Conservation (phyloP, 2,113 vertebrate genomes). For the Sitta europaea region DNA sequence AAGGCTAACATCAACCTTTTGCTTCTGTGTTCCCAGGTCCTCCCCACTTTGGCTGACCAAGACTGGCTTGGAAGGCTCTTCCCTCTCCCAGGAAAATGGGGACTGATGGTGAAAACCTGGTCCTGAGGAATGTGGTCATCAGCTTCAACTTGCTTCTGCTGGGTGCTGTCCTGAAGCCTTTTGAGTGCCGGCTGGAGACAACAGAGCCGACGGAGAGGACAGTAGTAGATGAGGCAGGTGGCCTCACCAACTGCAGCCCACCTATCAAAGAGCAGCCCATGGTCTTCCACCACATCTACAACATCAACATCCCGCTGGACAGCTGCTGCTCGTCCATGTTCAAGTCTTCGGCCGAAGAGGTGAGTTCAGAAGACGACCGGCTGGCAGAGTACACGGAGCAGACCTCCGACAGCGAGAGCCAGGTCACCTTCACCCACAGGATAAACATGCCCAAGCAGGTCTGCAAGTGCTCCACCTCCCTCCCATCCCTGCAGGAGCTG, state of each 20-base stretch:
- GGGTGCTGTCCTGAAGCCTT: slow-evolving; percentile 65
- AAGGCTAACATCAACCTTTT: not conserved
- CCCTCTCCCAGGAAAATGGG: slow-evolving; percentile 65
- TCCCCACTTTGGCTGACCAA: not conserved
- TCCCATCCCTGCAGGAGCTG: slow-evolving; percentile 85
- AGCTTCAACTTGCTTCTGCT: slow-evolving; percentile 75
- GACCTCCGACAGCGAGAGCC: slow-evolving; percentile 87
- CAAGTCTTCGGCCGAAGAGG: slow-evolving; percentile 72
- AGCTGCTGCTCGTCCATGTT: slow-evolving; percentile 87
- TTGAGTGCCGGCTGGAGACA: slow-evolving; percentile 71
- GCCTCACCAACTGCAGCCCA: slow-evolving; percentile 74
- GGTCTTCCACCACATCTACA: slow-evolving; percentile 95
- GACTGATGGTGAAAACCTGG: slow-evolving; percentile 59
- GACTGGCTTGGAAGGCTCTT: slow-evolving; percentile 21
- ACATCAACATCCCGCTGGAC: slow-evolving; percentile 90
- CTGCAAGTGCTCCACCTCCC: slow-evolving; percentile 81
- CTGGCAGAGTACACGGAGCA: slow-evolving; percentile 83
- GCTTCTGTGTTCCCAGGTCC: slow-evolving; percentile 37
- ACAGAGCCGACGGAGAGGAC: slow-evolving; percentile 71
- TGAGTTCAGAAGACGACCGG: slow-evolving; percentile 73
- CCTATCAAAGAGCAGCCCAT: slow-evolving; percentile 80
- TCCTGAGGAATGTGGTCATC: slow-evolving; percentile 73
- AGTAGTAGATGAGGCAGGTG: slow-evolving; percentile 49
- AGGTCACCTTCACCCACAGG: slow-evolving; percentile 94
- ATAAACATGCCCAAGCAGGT: slow-evolving; percentile 94